These are phyloP conservation scores for Philereme transversata DNA, from an alignment of 2,888 invertebrate species.

Conservation along the genomic window DNA sequence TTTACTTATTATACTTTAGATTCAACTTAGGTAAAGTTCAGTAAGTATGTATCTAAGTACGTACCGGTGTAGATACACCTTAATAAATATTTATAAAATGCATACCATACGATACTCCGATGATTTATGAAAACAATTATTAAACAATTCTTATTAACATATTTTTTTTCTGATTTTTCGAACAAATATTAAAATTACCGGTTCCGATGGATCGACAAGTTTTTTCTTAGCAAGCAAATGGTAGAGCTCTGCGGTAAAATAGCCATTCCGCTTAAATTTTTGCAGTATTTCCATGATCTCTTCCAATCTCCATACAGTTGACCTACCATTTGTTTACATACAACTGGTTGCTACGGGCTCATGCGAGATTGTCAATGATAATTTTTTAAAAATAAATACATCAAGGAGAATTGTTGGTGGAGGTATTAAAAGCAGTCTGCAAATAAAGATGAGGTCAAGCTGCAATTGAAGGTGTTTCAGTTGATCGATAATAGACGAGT, in stretches of 20 bases:
- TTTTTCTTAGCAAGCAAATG: constrained; percentile 69
- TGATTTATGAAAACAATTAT: too few species aligned
- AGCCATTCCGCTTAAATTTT: constrained; percentile 73
- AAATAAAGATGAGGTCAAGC: background rate
- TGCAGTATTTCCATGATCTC: constrained; percentile 69
- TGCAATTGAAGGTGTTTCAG: background rate
- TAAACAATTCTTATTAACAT: too few species aligned
- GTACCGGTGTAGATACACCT: too few species aligned
- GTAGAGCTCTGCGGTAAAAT: constrained; percentile 70
- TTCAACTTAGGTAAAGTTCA: too few species aligned
- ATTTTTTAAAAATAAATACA: background rate
- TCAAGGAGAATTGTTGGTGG: constrained; percentile 12
- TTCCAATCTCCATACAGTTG: constrained; percentile 30
- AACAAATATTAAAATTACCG: constrained; percentile 48
- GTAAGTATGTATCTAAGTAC: too few species aligned
- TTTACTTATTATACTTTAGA: too few species aligned
- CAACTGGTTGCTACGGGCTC: constrained; percentile 43
- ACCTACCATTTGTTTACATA: constrained; percentile 47
- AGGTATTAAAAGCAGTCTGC: background rate
- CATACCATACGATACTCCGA: too few species aligned
- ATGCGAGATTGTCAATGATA: background rate
- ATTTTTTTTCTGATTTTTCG: too few species aligned
- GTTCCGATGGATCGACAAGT: constrained; percentile 51
- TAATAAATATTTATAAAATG: too few species aligned
- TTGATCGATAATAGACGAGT: constrained; percentile 8